Evolutionary conservation across 2,888 invertebrate species (phyloP), one percentile per base, ranked within the genome.

Genomic region (Campoletis raptor): DNA sequence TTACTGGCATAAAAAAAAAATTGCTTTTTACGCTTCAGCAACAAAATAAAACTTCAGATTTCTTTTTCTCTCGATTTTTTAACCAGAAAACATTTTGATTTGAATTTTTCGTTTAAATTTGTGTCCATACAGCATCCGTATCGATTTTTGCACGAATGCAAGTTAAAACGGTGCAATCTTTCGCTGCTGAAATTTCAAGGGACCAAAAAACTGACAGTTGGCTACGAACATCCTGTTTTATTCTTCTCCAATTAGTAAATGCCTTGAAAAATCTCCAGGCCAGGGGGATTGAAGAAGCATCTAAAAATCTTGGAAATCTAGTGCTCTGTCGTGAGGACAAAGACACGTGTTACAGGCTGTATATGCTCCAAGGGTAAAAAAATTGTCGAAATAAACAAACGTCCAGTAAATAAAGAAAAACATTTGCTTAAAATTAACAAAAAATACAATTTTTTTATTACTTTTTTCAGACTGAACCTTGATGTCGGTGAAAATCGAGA

Each of bases 261-360:
- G 97, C 97, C 0, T 94, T 98, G 89, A 98, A 98, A 93, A 97
- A 96, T 91, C 95, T 98, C 37, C 98, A 98, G 94, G 97, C 97
- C 0, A 96, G 97, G 89, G 98, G 98, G 1, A 96, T 97, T 37
- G 98, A 98, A 92, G 98, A 98, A 90, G 95, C 97, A 52, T 96
- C 97, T 0, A 95, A 96, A 70, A 96, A 96, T 87, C 94, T 97
- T 83, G 96, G 96, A 48, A 97, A 97, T 88, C 97, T 98, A 89
- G 96, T 97, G 12, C 95, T 97, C 8, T 95, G 97, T 89, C 96
- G 96, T 91, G 97, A 96, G 88, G 96, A 96, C 77, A 96, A 96
- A 90, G 96, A 96, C 88, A 93, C 95, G 9, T 95, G 96, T 90
- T 97, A 97, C 77, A 95, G 97, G 90, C 95, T 97, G 87, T 97